Base-by-base conservation (phyloP, 2,113 vertebrate species). In the Labrus mixtus region DNA sequence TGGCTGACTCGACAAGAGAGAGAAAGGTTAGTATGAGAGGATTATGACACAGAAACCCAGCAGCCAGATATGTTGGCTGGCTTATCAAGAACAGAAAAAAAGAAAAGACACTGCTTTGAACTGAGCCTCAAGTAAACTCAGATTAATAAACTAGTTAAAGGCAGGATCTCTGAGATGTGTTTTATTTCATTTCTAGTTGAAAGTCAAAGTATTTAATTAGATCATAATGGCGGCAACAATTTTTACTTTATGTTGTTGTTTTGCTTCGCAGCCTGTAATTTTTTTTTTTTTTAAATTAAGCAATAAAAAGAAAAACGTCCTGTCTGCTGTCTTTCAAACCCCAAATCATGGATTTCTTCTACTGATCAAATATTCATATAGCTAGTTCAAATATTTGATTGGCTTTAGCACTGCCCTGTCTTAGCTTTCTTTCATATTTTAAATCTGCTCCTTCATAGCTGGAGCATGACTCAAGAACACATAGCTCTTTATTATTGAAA, bases 401-500 rank as follows among this genome's bases (percentile, higher is more conserved):
- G 69, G 60, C 67, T 79, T 67, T 12, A 76, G 62, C 63, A 55
- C 54, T 54, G 23, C 46, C 56, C 61, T 37, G 19, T 61, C 62
- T 63, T 33, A 10, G 68, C 68, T 63, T 67, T 79, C 37, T 63
- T 50, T 84, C 73, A 69, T 64, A 72, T 64, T 85, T 76, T 13
- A 84, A 91, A 90, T 81, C 84, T 57, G 70, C 75, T 84, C 78
- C 72, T 62, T 63, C 8, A 6, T 73, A 87, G 58, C 67, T 43
- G 41, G 9, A 77, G 71, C 84, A 78, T 83, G 82, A 79, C 68
- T 89, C 78, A 83, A 88, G 59, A 87, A 63, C 74, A 81, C 70
- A 45, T 54, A 63, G 71, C 51, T 76, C 76, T 87, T 83, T 86
- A 61, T 86, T 71, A 83, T 78, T 89, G 71, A 78, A 83, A 89